Base-by-base conservation (phyloP, 2,797 vertebrate species). In the Pseudopleuronectes americanus region DNA sequence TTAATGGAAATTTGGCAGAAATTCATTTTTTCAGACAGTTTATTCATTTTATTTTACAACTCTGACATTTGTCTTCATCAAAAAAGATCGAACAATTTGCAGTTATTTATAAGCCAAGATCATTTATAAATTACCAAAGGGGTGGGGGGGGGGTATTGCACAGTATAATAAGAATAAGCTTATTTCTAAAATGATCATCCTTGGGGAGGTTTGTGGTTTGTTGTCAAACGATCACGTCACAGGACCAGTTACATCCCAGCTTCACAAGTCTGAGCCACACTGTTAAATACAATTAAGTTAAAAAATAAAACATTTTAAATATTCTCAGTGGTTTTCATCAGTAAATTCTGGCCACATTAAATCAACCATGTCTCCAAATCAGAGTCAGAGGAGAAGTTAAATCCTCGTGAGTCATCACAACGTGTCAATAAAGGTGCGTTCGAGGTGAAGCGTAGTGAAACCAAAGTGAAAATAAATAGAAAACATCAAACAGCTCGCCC, bases 391-490 rank as follows among this genome's bases (percentile, higher is more conserved):
- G 47, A 57, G 2, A 36, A 61, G 21, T 24, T 41, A 55, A n/a
- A 57, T 10, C 23, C 23, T 1, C n/a, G 55, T 60, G 55, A 68
- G 51, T 63, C 57, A 4, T 59, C 14, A 51, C 64, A 69, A 52
- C 8, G 43, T 63, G 26, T 65, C 22, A 45, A 74, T 51, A 13
- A 86, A 73, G 52, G 66, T 72, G 79, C 71, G 28, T 61, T 74
- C 31, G 51, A 45, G 71, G 52, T 71, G 66, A 86, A 76, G 65
- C 53, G 67, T 57, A 65, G 67, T 47, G 56, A 13, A 59, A 49
- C 43, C 24, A 54, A 19, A 53, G 58, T 68, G 53, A 74, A 58
- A 84, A 86, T 81, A 85, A 85, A 89, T 83, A 88, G 8, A 68
- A 74, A 64, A 74, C 28, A 59, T 12, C 9, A 22, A 0, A n/a